Conservation (phyloP, 2,797 vertebrate genomes). For the Gambusia yucatana region DNA sequence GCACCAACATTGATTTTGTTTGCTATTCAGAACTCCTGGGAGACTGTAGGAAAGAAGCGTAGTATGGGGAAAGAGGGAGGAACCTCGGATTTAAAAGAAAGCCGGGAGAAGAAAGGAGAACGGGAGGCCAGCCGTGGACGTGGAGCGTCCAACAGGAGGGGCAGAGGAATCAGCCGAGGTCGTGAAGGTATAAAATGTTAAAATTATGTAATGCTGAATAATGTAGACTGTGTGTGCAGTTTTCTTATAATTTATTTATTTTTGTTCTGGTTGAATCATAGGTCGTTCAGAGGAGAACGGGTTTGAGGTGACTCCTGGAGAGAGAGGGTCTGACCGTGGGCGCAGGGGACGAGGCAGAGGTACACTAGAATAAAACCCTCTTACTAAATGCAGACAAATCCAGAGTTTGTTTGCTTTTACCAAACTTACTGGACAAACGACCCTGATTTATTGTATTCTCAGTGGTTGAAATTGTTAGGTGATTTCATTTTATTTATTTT, state of each 20-base stretch:
- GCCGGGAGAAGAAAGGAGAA: constrained; percentile 88
- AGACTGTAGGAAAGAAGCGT: constrained; percentile 96
- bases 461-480: not conserved
- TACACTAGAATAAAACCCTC: constrained; percentile 50
- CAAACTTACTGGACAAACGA: not conserved
- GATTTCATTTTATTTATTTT: not conserved
- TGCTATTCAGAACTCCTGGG: constrained; percentile 90
- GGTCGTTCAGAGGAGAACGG: constrained; percentile 93
- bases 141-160: constrained; percentile 86
- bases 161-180: constrained; percentile 87
- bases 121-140: constrained; percentile 88
- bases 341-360: constrained; percentile 91
- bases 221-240: not conserved
- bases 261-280: constrained; percentile 56
- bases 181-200: constrained; percentile 85
- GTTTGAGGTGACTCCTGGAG: constrained; percentile 87
- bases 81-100: constrained; percentile 85
- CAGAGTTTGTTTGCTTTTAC: not conserved
- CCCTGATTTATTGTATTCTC: not conserved
- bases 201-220: not conserved
- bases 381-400: not conserved
- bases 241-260: not conserved
- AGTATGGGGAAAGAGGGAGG: constrained; percentile 90
- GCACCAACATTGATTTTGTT: not conserved
- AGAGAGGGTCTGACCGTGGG: constrained; percentile 88